Evolutionary conservation across 2,113 vertebrate species (phyloP), one percentile per base, ranked within the genome.

Genomic region (Chaetorhynchus papuensis): DNA sequence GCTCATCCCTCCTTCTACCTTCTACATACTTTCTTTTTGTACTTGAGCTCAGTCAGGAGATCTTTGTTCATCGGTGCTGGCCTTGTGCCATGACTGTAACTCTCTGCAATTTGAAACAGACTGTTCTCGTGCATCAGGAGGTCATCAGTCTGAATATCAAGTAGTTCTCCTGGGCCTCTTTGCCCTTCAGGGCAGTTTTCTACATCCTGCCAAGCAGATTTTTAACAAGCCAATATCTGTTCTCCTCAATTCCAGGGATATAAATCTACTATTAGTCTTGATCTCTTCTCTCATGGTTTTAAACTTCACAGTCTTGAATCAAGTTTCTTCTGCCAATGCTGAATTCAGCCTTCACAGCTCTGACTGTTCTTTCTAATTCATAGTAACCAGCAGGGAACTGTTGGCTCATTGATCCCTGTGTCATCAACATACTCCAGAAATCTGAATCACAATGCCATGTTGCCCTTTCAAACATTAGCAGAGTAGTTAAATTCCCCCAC

Each of bases 81-180:
- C 53, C 11, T 89, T 90, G 63, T 92, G 86, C 71, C 59, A 78
- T 41, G 39, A 49, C 49, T 31, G 23, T 49, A 87, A 59, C 24
- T 20, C 35, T 57, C n/a, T 80, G 5, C 8, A 80, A 83, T 76
- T n/a, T 60, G 49, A 88, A 83, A 65, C 26, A 76, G 31, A 50
- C 5, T 56, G 37, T 53, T 72, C 45, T 72, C 0, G 0, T 77
- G n/a, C 2, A 1, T 61, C 66, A 65, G n/a, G 54, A 80, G 26
- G 37, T 92, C 24, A 80, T 92, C 24, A 80, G 69, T 60, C 49
- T 69, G 75, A 88, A 56, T 72, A 57, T 66, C 44, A 75, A 72
- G 27, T 59, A 39, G 16, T 41, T 87, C 68, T 88, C 66, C 22
- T 53, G 79, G 30, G 72, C 31, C n/a, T 87, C 80, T 94, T 90